These are phyloP conservation scores for Notarius lentiginosus DNA, from an alignment of 2,113 vertebrate species.

Conservation along the genomic window DNA sequence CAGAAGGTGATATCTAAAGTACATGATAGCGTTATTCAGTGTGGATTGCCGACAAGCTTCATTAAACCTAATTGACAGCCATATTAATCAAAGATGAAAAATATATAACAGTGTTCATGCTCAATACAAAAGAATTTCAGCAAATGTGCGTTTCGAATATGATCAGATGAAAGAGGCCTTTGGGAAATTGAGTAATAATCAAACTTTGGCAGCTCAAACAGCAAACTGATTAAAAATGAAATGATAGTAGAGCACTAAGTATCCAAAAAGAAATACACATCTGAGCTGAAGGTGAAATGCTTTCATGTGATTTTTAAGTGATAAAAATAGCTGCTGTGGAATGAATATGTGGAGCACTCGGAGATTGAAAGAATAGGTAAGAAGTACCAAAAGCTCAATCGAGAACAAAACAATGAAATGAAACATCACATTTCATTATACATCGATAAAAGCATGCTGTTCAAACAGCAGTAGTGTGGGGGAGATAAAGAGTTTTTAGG, in stretches of 20 bases:
- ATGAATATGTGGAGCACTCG: neutral
- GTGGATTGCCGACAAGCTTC: slow-evolving; percentile 21
- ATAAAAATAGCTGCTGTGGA: neutral
- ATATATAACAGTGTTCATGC: slow-evolving; percentile 10
- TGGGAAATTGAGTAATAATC: neutral
- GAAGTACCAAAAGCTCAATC: neutral
- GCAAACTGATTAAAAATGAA: neutral
- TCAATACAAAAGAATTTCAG: neutral
- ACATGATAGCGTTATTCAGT: neutral
- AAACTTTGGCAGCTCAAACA: neutral
- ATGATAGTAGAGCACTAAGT: neutral
- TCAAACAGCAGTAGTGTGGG: neutral
- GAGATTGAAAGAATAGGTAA: neutral
- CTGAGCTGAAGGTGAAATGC: neutral
- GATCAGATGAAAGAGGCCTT: slow-evolving; percentile 8
- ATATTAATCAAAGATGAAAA: slow-evolving; percentile 36
- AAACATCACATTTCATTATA: neutral
- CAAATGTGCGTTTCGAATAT: neutral
- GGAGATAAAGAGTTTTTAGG: neutral
- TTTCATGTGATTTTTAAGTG: slow-evolving; percentile 6
- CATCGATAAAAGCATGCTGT: slow-evolving; percentile 2
- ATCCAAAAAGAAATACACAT: neutral
- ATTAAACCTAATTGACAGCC: slow-evolving; percentile 41
- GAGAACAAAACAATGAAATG: neutral
- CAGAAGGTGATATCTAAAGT: slow-evolving; percentile 28